phyloP scores from a whole-genome alignment of 2,888 invertebrate genomes.

The Rhogogaster chlorosoma region DNA sequence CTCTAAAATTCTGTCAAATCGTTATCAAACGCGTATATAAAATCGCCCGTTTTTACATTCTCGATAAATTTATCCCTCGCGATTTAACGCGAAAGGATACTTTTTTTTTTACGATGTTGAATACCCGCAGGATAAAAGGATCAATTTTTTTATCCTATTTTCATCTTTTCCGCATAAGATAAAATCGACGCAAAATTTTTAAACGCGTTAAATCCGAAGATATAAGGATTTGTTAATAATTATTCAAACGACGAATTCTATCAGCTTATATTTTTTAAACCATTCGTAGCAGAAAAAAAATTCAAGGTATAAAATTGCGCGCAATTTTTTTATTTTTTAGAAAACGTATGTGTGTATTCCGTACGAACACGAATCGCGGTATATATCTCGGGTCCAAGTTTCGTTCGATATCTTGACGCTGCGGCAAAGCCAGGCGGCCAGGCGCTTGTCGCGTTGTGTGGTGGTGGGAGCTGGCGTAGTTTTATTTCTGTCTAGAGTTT shows the following conservation, averaged over 20 bases:
- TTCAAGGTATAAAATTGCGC: no score
- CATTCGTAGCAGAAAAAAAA: neutral
- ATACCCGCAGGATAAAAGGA: no score
- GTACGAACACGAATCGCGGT: neutral
- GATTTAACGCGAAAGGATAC: no score
- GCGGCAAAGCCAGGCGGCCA: conserved; percentile 41
- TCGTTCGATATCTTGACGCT: conserved; percentile 46
- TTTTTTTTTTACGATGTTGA: no score
- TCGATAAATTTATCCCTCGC: neutral
- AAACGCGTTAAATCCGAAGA: neutral
- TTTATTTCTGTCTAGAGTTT: conserved; percentile 41
- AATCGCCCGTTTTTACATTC: neutral
- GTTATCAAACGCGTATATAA: neutral
- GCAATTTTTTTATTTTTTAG: neutral
- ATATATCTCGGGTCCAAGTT: neutral
- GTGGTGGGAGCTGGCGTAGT: conserved; percentile 37
- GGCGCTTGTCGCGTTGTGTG: conserved; percentile 47
- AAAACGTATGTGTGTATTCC: neutral
- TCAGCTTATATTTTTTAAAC: neutral
- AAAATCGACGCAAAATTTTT: no score
- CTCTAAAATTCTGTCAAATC: neutral
- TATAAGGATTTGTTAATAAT: neutral
- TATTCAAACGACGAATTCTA: neutral
- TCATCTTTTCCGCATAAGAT: no score
- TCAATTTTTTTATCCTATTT: no score